phyloP scores from a whole-genome alignment of 2,797 vertebrate genomes.

The Labroides dimidiatus region DNA sequence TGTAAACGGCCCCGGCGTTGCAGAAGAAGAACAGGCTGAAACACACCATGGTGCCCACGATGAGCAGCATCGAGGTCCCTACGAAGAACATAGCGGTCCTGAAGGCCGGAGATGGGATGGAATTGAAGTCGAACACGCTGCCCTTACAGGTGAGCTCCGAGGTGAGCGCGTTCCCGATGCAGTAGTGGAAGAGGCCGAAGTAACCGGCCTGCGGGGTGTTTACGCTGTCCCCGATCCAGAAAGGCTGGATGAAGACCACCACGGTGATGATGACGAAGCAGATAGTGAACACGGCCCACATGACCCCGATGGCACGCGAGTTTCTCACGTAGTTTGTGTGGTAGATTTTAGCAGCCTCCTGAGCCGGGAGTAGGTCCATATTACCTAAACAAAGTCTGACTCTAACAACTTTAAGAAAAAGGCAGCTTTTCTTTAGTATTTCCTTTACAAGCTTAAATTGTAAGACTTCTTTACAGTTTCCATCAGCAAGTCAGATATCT shows the following conservation, averaged over 20 bases:
- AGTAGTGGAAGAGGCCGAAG: slow-evolving; percentile 97
- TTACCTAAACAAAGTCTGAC: background rate
- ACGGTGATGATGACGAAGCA: slow-evolving; percentile 93
- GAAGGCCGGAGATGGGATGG: slow-evolving; percentile 96
- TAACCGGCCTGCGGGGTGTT: slow-evolving; percentile 95
- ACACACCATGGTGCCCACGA: slow-evolving; percentile 92
- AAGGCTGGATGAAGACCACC: slow-evolving; percentile 97
- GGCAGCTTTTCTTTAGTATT: background rate
- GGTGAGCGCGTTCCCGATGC: slow-evolving; percentile 95
- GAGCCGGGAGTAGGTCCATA: slow-evolving; percentile 91
- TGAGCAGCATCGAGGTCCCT: slow-evolving; percentile 92
- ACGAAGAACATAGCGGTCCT: slow-evolving; percentile 97
- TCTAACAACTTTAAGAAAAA: background rate
- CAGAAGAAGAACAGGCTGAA: slow-evolving; percentile 96
- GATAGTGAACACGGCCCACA: slow-evolving; percentile 97
- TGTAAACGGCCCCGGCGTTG: slow-evolving; percentile 93
- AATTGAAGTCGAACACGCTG: slow-evolving; percentile 90
- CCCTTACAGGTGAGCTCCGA: slow-evolving; percentile 95
- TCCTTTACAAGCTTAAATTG: background rate
- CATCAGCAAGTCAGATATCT: background rate
- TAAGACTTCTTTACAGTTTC: background rate
- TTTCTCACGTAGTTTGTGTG: slow-evolving; percentile 98
- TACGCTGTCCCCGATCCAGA: slow-evolving; percentile 97
- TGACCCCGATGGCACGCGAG: slow-evolving; percentile 92
- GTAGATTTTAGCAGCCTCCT: slow-evolving; percentile 96